Evolutionary conservation across 1,140 invertebrate species (phyloP), one percentile per base, ranked within the genome.

Genomic region (Lethrus apterus): DNA sequence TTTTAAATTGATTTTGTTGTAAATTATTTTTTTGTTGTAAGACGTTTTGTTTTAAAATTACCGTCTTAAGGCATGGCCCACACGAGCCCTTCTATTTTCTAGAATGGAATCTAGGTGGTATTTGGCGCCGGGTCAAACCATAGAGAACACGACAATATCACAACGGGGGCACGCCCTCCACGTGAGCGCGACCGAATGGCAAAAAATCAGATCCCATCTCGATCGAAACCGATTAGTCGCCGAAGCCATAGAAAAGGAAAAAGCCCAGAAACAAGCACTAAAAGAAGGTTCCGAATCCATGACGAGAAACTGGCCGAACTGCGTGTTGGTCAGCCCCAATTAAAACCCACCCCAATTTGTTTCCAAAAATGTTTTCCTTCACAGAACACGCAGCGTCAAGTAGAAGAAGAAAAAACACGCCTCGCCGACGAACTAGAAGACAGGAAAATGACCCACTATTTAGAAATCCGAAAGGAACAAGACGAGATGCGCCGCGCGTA

Each of bases 261-360:
- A 44, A 7, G 54, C 48, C 4, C 42, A 58, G 7, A 58, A 45
- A 21, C 34, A 43, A 41, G 53, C 57, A 32, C 26, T 62, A 19
- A 54, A 58, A 23, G 50, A 62, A 18, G 54, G 54, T 8, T 57
- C 56, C 9, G 53, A 57, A 34, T 40, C 41, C 13, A 60, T 62
- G 57, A 62, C 56, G 2, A 50, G 54, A 51, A 44, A 52, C 19
- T 62, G 59, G 58, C 48, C 46, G 24, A 58, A 62, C 42, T 58
- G 56, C 1, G 46, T 62, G 14, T 52, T 59, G 44, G 59, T 61
- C 50, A 44, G 11, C 20, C 15, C 11, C 2, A 41, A 7, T 2
- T 23, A 3, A 13, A 26, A 29, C 15, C n/a, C 23, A 11, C 23
- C 17, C 13, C 14, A n/a, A 7, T 14, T 10, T 7, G 32, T 33